These are phyloP conservation scores for Drosophila parvula DNA, from an alignment of 1,140 invertebrate species.

Conservation along the genomic window DNA sequence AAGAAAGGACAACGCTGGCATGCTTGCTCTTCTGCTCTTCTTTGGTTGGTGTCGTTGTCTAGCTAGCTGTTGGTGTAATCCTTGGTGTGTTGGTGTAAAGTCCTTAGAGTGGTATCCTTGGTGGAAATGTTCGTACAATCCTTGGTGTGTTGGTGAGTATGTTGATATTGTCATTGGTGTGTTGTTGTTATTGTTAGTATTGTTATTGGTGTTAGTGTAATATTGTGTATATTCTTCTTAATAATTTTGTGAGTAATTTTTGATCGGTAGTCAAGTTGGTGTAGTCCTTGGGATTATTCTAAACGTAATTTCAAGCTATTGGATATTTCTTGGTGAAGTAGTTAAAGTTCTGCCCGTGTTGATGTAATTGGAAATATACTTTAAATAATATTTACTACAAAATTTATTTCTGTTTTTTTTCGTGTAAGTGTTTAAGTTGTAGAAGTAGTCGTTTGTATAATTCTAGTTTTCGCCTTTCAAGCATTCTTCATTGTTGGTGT, in stretches of 20 bases:
- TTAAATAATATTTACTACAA: background rate
- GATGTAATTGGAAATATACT: background rate
- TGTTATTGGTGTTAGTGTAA: too few species aligned
- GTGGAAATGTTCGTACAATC: background rate
- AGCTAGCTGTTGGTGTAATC: background rate
- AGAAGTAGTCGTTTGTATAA: background rate
- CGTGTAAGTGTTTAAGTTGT: background rate
- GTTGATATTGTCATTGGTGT: too few species aligned
- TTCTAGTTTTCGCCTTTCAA: background rate
- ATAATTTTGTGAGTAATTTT: background rate
- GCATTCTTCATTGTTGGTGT: background rate
- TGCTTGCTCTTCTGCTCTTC: background rate
- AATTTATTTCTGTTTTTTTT: background rate
- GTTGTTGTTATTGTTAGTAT: too few species aligned
- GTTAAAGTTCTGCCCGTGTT: background rate
- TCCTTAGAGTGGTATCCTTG: background rate
- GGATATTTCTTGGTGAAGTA: background rate
- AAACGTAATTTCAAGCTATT: background rate
- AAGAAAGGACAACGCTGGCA: slow-evolving; percentile 24
- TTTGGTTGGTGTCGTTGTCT: slow-evolving; percentile 13
- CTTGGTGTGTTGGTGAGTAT: background rate
- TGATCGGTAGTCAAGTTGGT: background rate
- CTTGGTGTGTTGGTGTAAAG: background rate
- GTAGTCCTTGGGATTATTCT: background rate
- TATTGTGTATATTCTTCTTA: background rate